Evolutionary conservation across 2,113 vertebrate genomes (phyloP), one percentile per base, ranked within the genome.

Genomic region (Paraplagusia blochii): DNA sequence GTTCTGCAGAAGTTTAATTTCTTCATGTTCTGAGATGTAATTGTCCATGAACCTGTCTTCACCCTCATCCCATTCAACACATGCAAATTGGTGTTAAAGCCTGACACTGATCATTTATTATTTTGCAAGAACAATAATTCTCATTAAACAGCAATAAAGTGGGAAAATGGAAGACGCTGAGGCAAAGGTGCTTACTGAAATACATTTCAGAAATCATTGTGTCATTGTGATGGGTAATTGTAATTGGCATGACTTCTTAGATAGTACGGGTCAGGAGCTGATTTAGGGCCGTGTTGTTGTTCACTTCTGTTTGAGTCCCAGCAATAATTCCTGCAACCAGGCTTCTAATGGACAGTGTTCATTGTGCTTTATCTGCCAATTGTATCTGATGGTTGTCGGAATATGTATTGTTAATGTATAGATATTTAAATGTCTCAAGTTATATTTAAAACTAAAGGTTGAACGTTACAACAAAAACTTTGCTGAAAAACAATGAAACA

Each of bases 41-140:
- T 29, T 29, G 22, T 47, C 12, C 7, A 39, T 51, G 39, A 66
- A 55, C 14, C 15, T 2, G 22, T 18, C 29, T 44, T 36, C 18
- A 29, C 58, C 49, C 17, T 2, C 8, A 38, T 9, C 7, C 36
- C 8, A 38, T 11, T 33, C 39, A 14, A 1, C n/a, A 1, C 9
- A n/a, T 66, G 57, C 38, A 8, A 50, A 51, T 42, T 44, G 38
- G 53, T 53, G 38, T 2, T 11, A 53, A 54, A 11, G 14, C 19
- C 53, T 56, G 15, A 40, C 8, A 50, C 13, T 18, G 49, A 47
- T 34, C 0, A 4, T 7, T 47, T 1, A 33, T 14, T 44, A 15
- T 9, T 14, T 11, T 63, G 7, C 29, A 29, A 54, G 1, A 0
- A 14, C 13, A 34, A 36, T 14, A 45, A 34, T 14, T 11, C 15